phyloP scores from a whole-genome alignment of 2,888 invertebrate species.

The Pristionchus fissidentatus region DNA sequence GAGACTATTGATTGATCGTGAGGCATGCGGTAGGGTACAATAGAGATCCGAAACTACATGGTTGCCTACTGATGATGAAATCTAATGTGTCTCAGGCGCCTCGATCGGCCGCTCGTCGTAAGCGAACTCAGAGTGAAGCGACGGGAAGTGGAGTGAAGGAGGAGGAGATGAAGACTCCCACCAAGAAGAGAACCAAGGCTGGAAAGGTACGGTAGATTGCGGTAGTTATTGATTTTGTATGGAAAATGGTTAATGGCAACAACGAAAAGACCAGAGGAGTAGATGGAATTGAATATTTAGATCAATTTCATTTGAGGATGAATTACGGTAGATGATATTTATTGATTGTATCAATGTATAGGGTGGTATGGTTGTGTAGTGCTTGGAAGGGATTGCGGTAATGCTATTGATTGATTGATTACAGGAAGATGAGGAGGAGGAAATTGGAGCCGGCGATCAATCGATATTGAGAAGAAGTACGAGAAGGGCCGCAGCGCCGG shows the following conservation, averaged over 20 bases:
- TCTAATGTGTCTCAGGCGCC: not conserved
- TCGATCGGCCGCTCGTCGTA: not conserved
- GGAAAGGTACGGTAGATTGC: conserved; percentile 3
- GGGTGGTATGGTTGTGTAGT: too few relatives aligned
- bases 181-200: not conserved
- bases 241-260: not conserved
- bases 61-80: too few relatives aligned
- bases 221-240: too few relatives aligned
- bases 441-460: not conserved
- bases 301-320: too few relatives aligned
- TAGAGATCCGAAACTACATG: too few relatives aligned
- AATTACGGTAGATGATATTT: too few relatives aligned
- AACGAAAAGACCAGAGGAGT: too few relatives aligned
- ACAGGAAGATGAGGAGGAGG: not conserved
- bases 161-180: not conserved
- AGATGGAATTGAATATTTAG: too few relatives aligned
- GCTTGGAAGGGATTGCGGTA: too few relatives aligned
- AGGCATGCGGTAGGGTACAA: too few relatives aligned
- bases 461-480: conserved; percentile 31
- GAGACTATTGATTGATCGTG: not conserved
- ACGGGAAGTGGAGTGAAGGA: not conserved
- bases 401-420: too few relatives aligned
- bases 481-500: not conserved
- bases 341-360: too few relatives aligned
- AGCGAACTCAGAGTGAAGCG: conserved; percentile 2